phyloP scores from a whole-genome alignment of 2,888 invertebrate species.

The Uloborus plumipes region DNA sequence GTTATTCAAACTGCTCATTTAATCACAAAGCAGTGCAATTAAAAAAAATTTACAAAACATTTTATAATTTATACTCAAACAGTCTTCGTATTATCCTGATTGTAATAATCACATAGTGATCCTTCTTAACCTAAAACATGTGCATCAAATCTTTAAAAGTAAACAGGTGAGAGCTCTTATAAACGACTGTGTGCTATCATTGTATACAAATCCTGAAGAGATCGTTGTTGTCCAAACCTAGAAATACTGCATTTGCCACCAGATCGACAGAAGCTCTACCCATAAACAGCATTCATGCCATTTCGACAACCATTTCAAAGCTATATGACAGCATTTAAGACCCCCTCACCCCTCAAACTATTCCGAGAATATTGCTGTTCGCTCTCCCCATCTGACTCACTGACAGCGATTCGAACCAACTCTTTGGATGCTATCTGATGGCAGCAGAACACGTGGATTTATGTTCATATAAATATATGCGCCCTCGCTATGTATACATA shows the following conservation, averaged over 20 bases:
- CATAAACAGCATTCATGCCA: constrained; percentile 40
- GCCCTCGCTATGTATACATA: not conserved
- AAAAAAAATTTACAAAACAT: no score
- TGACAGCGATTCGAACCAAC: constrained; percentile 23
- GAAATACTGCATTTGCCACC: not conserved
- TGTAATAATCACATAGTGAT: no score
- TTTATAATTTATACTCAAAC: no score
- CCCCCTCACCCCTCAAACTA: constrained; percentile 5
- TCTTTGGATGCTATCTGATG: constrained; percentile 29
- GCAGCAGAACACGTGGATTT: constrained; percentile 15
- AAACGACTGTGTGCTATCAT: no score
- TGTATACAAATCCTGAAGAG: no score
- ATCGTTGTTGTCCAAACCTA: constrained; percentile 11
- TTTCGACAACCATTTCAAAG: constrained; percentile 22
- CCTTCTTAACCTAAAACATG: no score
- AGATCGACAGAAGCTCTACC: constrained; percentile 30
- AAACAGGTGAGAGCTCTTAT: no score
- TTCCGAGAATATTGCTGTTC: not conserved
- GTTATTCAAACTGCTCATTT: no score
- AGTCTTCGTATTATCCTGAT: no score
- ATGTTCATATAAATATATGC: no score
- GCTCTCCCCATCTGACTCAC: constrained; percentile 26
- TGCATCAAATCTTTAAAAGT: no score
- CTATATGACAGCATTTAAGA: constrained; percentile 46
- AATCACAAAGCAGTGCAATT: no score